Evolutionary conservation across 1,140 invertebrate species (phyloP), one percentile per base, ranked within the genome.

Genomic region (Camponotus vicinus): DNA sequence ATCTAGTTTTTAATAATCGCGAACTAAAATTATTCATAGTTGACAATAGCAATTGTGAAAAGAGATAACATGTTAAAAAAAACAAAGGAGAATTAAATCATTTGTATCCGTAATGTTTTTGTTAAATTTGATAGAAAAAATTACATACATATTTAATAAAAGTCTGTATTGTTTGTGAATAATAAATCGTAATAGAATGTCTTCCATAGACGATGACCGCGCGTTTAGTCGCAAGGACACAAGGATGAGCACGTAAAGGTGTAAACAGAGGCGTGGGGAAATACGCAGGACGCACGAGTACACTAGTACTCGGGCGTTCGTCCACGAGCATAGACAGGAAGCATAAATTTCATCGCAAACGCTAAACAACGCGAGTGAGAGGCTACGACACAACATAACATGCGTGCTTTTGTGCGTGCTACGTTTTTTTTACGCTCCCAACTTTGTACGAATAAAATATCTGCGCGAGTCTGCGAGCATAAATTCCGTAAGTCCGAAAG

Each of bases 311-410:
- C 59, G 13, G n/a, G 37, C 21, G 80, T 83, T 49, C 67, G 55
- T 63, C 42, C 32, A 49, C 89, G 80, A 84, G 66, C 79, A 77
- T 75, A 80, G 88, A 87, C 93, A 93, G 94, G 93, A 94, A 94
- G 93, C 94, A 94, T 94, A 94, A 94, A 94, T 94, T 94, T 94
- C 71, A 90, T 88, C 86, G 85, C 91, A 91, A 93, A 91, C 92
- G 89, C 91, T 92, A 93, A 94, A 94, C 91, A 93, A 92, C 80
- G 49, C 88, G 75, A 45, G 82, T 87, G 75, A 77, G 66, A 86
- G 85, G 37, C 71, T 13, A 57, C 85, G 70, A 63, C 13, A 32
- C 82, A 55, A 18, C 13, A n/a, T 3, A 57, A 85, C 42, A 6
- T 34, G 52, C 84, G 52, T 86, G 8, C 42, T 52, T 45, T 45